Base-by-base conservation (phyloP, 64 coral and sea anemone genomes). In the Montipora capricornis region DNA sequence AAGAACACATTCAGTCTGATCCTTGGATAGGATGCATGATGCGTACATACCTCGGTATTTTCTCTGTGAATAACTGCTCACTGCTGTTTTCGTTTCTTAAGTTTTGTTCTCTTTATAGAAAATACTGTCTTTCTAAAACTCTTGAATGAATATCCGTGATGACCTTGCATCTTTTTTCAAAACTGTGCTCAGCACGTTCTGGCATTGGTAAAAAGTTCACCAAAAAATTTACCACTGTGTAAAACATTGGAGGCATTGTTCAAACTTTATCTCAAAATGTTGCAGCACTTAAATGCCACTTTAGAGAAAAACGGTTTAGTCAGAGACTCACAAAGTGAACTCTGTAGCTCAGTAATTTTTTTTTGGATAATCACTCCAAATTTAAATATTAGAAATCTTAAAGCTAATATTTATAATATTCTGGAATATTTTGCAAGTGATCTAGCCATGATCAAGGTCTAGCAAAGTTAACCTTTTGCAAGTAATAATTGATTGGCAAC, bases 161-260 rank as follows among this genome's bases (percentile, higher is more conserved):
- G 64, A 73, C 82, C 46, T 13, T 12, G 82, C 82, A n/a, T 68
- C 82, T 3, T 24, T 50, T 20, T 13, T 22, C 45, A 68, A 46
- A 68, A 86, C 62, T 50, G 66, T 71, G 82, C 82, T 70, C 82
- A 70, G 82, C 82, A 86, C 82, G 47, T 22, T 71, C 16, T 68
- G 66, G n/a, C 47, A 48, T 60, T 70, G 82, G 46, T 68, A 84
- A 84, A 84, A 84, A 68, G 5, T n/a, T 68, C 81, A 84, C 81
- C 61, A 82, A 82, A 76, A 68, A 84, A 14, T 12, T 82, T 57
- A 8, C 80, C 53, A 82, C 68, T 64, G 5, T 55, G 12, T 44
- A 82, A 82, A 82, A 61, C 5, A 55, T 61, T 82, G 80, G 60
- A 47, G 16, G 10, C 7, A 66, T 84, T 68, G 13, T 86, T 73